Evolutionary conservation across 2,113 vertebrate species (phyloP), one percentile per base, ranked within the genome.

Genomic region (Prochilodus magdalenae): DNA sequence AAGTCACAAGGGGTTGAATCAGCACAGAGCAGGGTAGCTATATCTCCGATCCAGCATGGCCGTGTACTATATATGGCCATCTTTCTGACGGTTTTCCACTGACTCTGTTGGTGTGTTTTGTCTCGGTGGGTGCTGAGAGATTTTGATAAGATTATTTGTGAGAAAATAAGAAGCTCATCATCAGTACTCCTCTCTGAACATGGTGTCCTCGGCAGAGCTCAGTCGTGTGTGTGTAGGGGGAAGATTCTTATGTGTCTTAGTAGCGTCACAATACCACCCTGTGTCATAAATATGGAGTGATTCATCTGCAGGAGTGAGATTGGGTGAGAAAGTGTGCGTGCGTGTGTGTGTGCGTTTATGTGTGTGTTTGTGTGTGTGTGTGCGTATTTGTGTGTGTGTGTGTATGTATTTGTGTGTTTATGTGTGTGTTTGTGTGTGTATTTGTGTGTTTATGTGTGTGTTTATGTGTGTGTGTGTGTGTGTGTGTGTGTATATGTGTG

Each of bases 271-370:
- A 30, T 24, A 36, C 66, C 53, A 72, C 26, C 53, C 51, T 47
- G 51, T 20, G 65, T 79, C 12, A 20, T 73, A 79, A 70, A 79
- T 71, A 24, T 73, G 20, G 55, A 60, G 55, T 73, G 69, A 80
- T 73, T 71, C 24, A 80, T 80, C 26, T 63, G 44, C 8, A 67
- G 5, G 40, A 67, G 65, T 11, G 65, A 36, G 65, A 13, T 3
- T 40, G 65, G 18, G 10, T 18, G 6, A 67, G 65, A 67, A 26
- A 24, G 57, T 15, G n/a, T 24, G n/a, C 5, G 30, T n/a, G 26
- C 30, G 63, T 55, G 22, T 29, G 26, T 26, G 59, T 62, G 59
- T 27, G 59, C 27, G 12, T 22, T 5, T 66, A 44, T 44, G 55
- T 77, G 26, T 51, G 26, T 15, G 1, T 22, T 26, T n/a, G 40